Base-by-base conservation (phyloP, 2,113 vertebrate species). In the Candoia aspera region DNA sequence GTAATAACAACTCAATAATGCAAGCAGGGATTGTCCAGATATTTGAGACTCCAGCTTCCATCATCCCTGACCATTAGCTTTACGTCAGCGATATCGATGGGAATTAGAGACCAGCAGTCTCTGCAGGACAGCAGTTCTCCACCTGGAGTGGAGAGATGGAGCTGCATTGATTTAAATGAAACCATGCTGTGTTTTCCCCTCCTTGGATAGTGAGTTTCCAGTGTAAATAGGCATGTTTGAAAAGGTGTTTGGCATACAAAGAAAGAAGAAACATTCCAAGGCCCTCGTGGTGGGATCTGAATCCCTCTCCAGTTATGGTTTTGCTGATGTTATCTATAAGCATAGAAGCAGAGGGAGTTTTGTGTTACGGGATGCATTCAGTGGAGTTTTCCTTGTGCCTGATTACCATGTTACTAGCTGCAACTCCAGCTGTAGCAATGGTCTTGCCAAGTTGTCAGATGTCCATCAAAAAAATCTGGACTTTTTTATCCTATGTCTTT, bases 251-350 rank as follows among this genome's bases (percentile, higher is more conserved):
- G n/a, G 3, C 89, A 68, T 95, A 92, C 84, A 95, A 95, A 93
- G 23, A 95, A 96, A 96, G 95, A 95, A 93, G 23, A 95, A 96
- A 96, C 95, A 57, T 33, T 62, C 26, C 93, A 92, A 54, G 91
- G 4, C 4, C 24, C 1, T 87, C 95, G 83, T 86, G 96, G 96
- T 95, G 91, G 84, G 95, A 90, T 68, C 11, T 42, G 8, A 1
- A 0, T 26, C 24, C 0, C 49, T 49, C 92, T 57, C 13, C 84
- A 90, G 91, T 86, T 96, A n/a, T 8, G 95, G 93, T 90, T 95
- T 93, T 46, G 85, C 88, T 90, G 92, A 93, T 12, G n/a, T 92
- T 37, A 91, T 9, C 46, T 8, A 58, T 0, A 55, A 42, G 33
- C 33, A 90, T 96, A 88, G 92, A 79, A 86, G 42, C 0, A 91